A percentile compares a stretch with the other conserved stretches of the same genome.
phyloP scores from a whole-genome alignment of 1,140 invertebrate species.

The Lineus longissimus region DNA sequence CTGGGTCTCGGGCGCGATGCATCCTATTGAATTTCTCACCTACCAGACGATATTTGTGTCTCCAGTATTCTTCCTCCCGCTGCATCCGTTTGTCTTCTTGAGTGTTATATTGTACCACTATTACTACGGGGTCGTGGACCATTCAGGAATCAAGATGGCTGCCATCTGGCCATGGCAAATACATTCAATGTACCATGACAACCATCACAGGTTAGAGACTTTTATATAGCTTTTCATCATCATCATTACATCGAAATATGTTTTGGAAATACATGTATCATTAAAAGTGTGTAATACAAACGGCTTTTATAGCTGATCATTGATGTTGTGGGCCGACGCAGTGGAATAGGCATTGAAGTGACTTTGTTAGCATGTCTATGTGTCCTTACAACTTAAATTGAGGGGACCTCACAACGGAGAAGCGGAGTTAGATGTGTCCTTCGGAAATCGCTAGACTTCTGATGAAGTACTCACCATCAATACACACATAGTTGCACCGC shows the following conservation, averaged over 20 bases:
- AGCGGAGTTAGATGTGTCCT: too few species aligned
- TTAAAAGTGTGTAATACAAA: too few species aligned
- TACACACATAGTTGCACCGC: too few species aligned
- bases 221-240: not conserved
- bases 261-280: too few species aligned
- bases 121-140: conserved; percentile 72
- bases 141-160: conserved; percentile 72
- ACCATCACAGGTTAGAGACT: conserved; percentile 65
- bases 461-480: too few species aligned
- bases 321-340: too few species aligned
- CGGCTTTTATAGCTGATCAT: too few species aligned
- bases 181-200: conserved; percentile 70
- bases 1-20: conserved; percentile 71
- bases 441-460: too few species aligned
- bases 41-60: conserved; percentile 22
- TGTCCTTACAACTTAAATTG: too few species aligned
- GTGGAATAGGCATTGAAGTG: too few species aligned
- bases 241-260: not conserved
- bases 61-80: conserved; percentile 26
- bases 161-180: conserved; percentile 73
- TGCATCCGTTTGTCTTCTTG: conserved; percentile 55
- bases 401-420: too few species aligned
- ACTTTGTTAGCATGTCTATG: too few species aligned
- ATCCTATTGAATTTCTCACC: conserved; percentile 59
- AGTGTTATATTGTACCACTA: conserved; percentile 63